Base-by-base conservation (phyloP, 2,888 invertebrate species). In the Liopterus haemorrhoidalis region DNA sequence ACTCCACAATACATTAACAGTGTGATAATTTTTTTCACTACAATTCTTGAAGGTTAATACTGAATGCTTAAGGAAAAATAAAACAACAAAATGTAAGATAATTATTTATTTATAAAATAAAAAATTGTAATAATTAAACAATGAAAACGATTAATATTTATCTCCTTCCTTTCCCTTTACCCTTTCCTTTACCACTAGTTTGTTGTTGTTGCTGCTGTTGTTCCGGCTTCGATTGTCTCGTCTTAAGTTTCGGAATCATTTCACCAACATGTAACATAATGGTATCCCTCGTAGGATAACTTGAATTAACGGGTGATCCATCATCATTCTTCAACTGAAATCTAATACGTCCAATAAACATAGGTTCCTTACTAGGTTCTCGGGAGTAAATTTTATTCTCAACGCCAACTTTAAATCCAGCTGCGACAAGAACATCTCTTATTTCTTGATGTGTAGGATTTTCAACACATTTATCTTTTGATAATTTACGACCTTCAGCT, bases 381-480 rank as follows among this genome's bases (percentile, higher is more conserved):
- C 93, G 73, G 5, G 90, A 79, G 66, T 96, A 94, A 22, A 90
- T 72, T 70, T 96, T 97, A 59, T 90, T 89, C 70, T 97, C 96
- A 5, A 94, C 85, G 19, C 85, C 88, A 44, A 94, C 82, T 57
- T 79, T 82, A 31, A 96, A 68, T 16, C 92, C 91, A 18, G 86
- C 82, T 6, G 87, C 81, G 12, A 83, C 73, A 37, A 96, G 70
- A 2, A 96, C 93, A 72, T 97, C 96, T 51, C 88, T 78, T 49
- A 99, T 96, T 70, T 99, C 99, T 58, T 87, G 82, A 64, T 86
- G 86, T 0, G 92, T 92, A 9, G 99, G 99, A 68, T 95, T 94
- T 57, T 96, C 94, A 1, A 97, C 86, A 64, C 91, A 92, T 63
- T 81, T 81, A 2, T 81, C 76, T 68, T 91, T 91, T 1, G 87